A percentile compares a stretch with the other conserved stretches of the same genome.
These are phyloP conservation scores for Orius insidiosus DNA, from an alignment of 1,140 invertebrate genomes.

Conservation along the genomic window DNA sequence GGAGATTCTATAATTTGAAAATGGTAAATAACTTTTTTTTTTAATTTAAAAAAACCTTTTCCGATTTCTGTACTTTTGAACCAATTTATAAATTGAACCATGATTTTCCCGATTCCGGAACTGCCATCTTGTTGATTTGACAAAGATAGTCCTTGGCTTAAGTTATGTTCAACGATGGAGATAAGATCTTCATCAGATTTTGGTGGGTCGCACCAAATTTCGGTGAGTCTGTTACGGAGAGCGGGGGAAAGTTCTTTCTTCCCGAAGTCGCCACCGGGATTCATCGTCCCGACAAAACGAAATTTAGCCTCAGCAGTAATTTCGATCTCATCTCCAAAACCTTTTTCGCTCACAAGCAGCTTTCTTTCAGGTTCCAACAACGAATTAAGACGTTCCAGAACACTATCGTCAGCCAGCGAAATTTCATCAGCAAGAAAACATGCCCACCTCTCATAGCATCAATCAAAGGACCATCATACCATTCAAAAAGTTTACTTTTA, in stretches of 20 bases:
- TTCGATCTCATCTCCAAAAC: constrained; percentile 32
- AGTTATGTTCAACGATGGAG: constrained; percentile 55
- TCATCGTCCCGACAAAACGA: constrained; percentile 96
- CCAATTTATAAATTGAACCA: constrained; percentile 69
- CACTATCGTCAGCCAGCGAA: constrained; percentile 95
- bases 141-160: constrained; percentile 32
- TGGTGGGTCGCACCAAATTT: constrained; percentile 89
- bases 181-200: constrained; percentile 50
- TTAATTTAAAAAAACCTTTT: constrained; percentile 28
- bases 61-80: constrained; percentile 53
- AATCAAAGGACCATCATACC: constrained; percentile 93
- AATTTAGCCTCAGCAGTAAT: constrained; percentile 65
- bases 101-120: constrained; percentile 41
- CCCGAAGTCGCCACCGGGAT: constrained; percentile 97
- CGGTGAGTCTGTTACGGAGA: constrained; percentile 91
- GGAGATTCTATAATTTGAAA: constrained; percentile 35
- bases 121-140: constrained; percentile 34
- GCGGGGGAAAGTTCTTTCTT: constrained; percentile 99
- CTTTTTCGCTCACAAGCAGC: constrained; percentile 80
- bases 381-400: constrained; percentile 92
- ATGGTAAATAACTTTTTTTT: not conserved
- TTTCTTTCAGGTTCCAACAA: constrained; percentile 86
- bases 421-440: constrained; percentile 95
- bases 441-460: constrained; percentile 73
- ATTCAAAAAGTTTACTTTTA: constrained; percentile 66